A percentile compares a stretch with the other conserved stretches of the same genome.
These are phyloP conservation scores for Palaemon carinicauda DNA, from an alignment of 1,140 invertebrate species.

Conservation along the genomic window DNA sequence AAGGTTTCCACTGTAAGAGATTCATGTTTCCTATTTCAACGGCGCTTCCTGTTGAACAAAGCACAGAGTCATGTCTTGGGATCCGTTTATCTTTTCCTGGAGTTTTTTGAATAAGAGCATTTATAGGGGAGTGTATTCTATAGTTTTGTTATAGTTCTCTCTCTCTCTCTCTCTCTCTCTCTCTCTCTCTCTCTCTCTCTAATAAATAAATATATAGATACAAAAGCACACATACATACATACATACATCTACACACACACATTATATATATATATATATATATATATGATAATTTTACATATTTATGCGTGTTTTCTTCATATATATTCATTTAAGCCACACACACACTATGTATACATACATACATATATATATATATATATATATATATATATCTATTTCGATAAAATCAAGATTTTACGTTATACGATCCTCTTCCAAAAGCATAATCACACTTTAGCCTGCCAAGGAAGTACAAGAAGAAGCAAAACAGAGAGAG, in stretches of 20 bases:
- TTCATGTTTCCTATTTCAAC: not conserved
- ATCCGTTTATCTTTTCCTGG: too few relatives aligned
- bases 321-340: too few relatives aligned
- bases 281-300: too few relatives aligned
- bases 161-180: not conserved
- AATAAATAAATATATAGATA: too few relatives aligned
- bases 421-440: not conserved
- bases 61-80: not conserved
- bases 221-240: too few relatives aligned
- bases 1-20: too few relatives aligned
- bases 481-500: not conserved
- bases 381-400: not conserved
- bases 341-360: not conserved
- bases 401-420: not conserved
- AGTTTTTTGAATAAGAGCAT: too few relatives aligned
- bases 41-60: not conserved
- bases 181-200: not conserved
- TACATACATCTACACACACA: not conserved
- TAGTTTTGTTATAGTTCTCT: too few relatives aligned
- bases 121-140: too few relatives aligned
- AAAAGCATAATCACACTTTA: not conserved
- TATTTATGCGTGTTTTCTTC: too few relatives aligned
- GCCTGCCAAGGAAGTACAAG: not conserved
- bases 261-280: not conserved
- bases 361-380: not conserved